These are phyloP conservation scores for Nothoprocta pentlandii DNA, from an alignment of 2,113 vertebrate species.

Conservation along the genomic window DNA sequence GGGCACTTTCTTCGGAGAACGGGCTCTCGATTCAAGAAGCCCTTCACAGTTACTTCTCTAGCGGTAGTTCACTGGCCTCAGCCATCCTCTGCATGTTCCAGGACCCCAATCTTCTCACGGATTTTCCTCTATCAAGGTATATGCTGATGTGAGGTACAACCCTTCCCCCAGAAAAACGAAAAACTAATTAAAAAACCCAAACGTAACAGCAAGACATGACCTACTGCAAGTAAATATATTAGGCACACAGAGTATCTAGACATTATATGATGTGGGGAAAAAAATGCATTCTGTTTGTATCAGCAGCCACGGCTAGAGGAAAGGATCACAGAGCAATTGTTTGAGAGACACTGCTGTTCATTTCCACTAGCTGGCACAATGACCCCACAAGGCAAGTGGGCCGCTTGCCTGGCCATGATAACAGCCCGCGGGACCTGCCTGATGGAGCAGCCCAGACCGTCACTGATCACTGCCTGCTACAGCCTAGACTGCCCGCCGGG, in stretches of 20 bases:
- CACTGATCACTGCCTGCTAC: slow-evolving; percentile 35
- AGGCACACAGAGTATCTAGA: neutral
- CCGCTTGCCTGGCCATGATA: slow-evolving; percentile 48
- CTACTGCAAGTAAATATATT: neutral
- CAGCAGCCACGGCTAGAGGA: slow-evolving; percentile 23
- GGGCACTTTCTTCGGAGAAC: neutral
- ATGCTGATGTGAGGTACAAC: neutral
- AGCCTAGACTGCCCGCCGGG: slow-evolving; percentile 29
- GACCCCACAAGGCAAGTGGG: slow-evolving; percentile 20
- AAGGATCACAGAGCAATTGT: neutral
- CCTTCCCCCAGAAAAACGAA: neutral
- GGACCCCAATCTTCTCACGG: accelerated
- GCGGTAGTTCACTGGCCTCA: accelerated
- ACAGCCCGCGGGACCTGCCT: neutral
- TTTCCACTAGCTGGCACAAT: neutral
- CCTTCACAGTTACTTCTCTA: neutral
- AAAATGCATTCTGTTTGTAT: neutral
- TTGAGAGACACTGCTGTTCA: neutral
- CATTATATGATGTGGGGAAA: neutral
- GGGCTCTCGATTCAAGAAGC: neutral
- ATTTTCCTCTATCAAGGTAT: neutral
- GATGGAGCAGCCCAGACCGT: slow-evolving; percentile 25
- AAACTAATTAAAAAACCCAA: neutral
- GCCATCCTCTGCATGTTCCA: accelerated
- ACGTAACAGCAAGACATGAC: accelerated